These are phyloP conservation scores for Sialia sialis DNA, from an alignment of 2,113 vertebrate species.

Conservation along the genomic window DNA sequence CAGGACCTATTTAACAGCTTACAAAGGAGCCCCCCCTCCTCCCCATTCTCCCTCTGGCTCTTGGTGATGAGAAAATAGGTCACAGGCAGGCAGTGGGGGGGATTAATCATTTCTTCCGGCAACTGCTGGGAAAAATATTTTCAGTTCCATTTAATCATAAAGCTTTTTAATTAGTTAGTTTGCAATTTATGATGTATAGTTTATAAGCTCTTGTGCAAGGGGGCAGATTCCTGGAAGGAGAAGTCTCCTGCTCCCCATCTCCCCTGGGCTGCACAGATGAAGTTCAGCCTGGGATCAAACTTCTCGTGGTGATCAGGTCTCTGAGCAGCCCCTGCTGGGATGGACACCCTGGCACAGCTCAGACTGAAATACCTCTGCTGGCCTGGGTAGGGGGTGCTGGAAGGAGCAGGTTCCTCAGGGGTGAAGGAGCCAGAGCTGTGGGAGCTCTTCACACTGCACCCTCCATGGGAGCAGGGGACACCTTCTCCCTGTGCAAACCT, in stretches of 20 bases:
- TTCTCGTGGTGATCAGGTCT: neutral
- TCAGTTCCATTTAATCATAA: slow-evolving; percentile 72
- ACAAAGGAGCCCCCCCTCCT: neutral
- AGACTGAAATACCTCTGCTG: neutral
- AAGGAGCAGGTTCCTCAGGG: neutral
- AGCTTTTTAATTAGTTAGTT: slow-evolving; percentile 76
- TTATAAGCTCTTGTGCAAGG: neutral
- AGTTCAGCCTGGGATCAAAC: neutral
- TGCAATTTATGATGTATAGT: slow-evolving; percentile 34
- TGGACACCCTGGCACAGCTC: neutral
- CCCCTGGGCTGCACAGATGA: neutral
- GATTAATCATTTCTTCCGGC: slow-evolving; percentile 69
- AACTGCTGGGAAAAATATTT: slow-evolving; percentile 69
- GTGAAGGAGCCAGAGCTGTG: neutral
- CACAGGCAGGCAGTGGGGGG: slow-evolving; percentile 61
- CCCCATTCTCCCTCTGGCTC: neutral
- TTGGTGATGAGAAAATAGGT: slow-evolving; percentile 72
- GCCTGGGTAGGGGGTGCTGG: neutral
- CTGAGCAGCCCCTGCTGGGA: neutral
- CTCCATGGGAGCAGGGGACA: neutral
- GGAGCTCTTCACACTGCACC: neutral
- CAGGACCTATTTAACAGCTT: slow-evolving; percentile 67
- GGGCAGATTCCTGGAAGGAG: slow-evolving; percentile 3
- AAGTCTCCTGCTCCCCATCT: neutral
- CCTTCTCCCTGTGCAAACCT: neutral